Conservation (phyloP, 2,888 invertebrate genomes). For the Orthosia cruda region DNA sequence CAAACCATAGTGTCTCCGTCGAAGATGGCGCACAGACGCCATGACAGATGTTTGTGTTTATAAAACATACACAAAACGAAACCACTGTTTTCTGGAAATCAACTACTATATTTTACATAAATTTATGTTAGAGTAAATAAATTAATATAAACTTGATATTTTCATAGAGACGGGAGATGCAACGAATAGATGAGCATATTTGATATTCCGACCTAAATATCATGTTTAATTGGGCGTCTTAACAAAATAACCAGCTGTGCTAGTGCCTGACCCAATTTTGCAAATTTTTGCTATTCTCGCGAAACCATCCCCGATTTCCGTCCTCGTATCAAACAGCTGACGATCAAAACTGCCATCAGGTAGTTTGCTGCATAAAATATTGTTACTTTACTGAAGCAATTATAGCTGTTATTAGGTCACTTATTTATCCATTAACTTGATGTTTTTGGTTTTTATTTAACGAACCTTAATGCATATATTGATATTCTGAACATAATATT, state of each 20-base stretch:
- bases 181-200: background rate
- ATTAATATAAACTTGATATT: background rate
- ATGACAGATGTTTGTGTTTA: too few relatives aligned
- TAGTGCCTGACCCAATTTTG: conserved; percentile 62
- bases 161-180: background rate
- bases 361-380: conserved; percentile 47
- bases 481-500: background rate
- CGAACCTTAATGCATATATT: background rate
- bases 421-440: conserved; percentile 8
- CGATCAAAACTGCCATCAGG: conserved; percentile 50
- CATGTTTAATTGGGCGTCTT: conserved; percentile 48
- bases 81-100: too few relatives aligned
- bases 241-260: conserved; percentile 57
- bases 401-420: background rate
- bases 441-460: background rate
- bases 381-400: conserved; percentile 30
- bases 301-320: conserved; percentile 44
- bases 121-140: too few relatives aligned
- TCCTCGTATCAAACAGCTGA: conserved; percentile 63
- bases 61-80: too few relatives aligned
- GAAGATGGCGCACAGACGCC: too few relatives aligned
- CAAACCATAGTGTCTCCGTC: too few relatives aligned
- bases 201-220: conserved; percentile 35
- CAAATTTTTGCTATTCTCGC: conserved; percentile 59
- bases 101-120: too few relatives aligned